phyloP scores from a whole-genome alignment of 1,140 invertebrate genomes.

The Dufourea novaeangliae region DNA sequence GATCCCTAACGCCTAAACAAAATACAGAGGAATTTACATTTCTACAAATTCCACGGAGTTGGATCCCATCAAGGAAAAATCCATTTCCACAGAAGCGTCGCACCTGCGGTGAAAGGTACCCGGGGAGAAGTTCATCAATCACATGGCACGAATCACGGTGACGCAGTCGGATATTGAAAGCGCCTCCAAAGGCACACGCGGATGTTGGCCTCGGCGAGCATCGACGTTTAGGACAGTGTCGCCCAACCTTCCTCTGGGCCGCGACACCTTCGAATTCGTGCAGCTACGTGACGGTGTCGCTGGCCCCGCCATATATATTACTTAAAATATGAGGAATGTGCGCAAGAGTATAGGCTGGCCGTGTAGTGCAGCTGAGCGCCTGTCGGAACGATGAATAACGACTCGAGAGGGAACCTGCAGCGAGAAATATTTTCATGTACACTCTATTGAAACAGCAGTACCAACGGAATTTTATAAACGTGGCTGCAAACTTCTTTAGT shows the following conservation, averaged over 20 bases:
- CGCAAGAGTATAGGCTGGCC: not conserved
- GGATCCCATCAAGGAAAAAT: too few relatives aligned
- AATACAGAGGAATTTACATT: too few relatives aligned
- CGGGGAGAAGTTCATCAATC: not conserved
- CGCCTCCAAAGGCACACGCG: not conserved
- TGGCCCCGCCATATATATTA: constrained; percentile 6
- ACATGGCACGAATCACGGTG: not conserved
- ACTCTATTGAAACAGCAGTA: not conserved
- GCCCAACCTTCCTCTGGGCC: not conserved
- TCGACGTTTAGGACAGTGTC: not conserved
- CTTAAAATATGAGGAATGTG: constrained; percentile 3
- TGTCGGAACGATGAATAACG: constrained; percentile 1
- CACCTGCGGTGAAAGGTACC: not conserved
- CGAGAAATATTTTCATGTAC: not conserved
- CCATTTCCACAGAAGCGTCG: too few relatives aligned
- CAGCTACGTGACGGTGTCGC: not conserved
- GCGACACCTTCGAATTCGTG: constrained; percentile 8
- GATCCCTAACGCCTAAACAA: too few relatives aligned
- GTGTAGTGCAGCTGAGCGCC: not conserved
- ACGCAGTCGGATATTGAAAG: not conserved
- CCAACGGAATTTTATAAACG: not conserved
- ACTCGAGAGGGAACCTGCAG: not conserved
- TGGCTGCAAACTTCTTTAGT: not conserved
- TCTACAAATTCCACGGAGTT: too few relatives aligned
- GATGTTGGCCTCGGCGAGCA: not conserved